Conservation (phyloP, 2,113 vertebrate species). For the Rattus norvegicus region DNA sequence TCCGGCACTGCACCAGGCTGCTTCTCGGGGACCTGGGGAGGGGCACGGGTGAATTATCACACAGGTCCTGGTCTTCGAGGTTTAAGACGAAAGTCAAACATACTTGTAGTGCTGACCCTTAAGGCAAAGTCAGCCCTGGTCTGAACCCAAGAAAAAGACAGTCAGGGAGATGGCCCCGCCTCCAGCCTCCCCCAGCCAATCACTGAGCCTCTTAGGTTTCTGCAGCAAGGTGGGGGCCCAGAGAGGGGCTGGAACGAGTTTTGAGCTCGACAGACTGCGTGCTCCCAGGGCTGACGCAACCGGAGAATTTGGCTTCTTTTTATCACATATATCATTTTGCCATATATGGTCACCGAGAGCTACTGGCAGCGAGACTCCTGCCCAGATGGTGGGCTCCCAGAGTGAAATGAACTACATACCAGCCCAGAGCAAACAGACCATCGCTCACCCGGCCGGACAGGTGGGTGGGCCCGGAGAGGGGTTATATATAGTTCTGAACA, state of each 20-base stretch:
- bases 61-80: not conserved
- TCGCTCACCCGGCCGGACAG: constrained; percentile 83
- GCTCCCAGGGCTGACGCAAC: constrained; percentile 69
- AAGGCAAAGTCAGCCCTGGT: not conserved
- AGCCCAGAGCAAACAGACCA: constrained; percentile 86
- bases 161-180: not conserved
- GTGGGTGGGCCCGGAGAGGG: constrained; percentile 77
- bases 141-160: rapidly evolving
- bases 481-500: constrained; percentile 87
- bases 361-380: constrained; percentile 85
- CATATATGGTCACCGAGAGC: constrained; percentile 88
- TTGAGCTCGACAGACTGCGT: not conserved
- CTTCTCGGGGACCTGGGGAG: not conserved
- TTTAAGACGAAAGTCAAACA: constrained; percentile 44
- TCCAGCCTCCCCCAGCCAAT: not conserved
- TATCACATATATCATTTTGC: constrained; percentile 87
- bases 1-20: not conserved
- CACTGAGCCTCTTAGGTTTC: not conserved
- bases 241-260: constrained; percentile 7
- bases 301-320: constrained; percentile 77
- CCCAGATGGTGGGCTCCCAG: constrained; percentile 89
- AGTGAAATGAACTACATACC: constrained; percentile 87
- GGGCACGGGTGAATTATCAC: not conserved
- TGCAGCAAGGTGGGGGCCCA: not conserved
- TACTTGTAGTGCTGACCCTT: not conserved